phyloP scores from a whole-genome alignment of 2,888 invertebrate species.

The Romanomermis culicivorax region DNA sequence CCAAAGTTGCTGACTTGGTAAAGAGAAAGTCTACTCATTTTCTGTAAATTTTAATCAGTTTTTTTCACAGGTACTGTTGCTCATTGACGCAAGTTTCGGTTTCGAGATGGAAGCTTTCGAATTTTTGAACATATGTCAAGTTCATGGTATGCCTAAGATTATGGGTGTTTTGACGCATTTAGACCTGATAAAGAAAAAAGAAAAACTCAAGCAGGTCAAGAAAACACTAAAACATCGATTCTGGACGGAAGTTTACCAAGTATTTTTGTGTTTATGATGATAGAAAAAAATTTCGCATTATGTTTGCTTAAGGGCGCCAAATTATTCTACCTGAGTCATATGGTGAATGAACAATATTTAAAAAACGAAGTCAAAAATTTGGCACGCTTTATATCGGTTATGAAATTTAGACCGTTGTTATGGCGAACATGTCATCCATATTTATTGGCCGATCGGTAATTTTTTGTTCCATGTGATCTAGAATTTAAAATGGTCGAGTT shows the following conservation, averaged over 20 bases:
- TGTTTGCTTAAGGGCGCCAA: slow-evolving; percentile 53
- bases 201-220: slow-evolving; percentile 64
- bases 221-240: slow-evolving; percentile 97
- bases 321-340: slow-evolving; percentile 81
- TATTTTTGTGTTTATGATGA: neutral
- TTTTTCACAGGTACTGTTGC: slow-evolving; percentile 42
- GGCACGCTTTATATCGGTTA: slow-evolving; percentile 85
- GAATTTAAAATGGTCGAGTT: neutral
- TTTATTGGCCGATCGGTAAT: slow-evolving; percentile 42
- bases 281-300: neutral
- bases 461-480: no score
- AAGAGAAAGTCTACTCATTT: slow-evolving; percentile 15
- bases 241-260: slow-evolving; percentile 90
- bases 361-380: slow-evolving; percentile 85
- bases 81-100: slow-evolving; percentile 93
- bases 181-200: slow-evolving; percentile 72
- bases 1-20: slow-evolving; percentile 90
- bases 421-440: slow-evolving; percentile 93
- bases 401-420: slow-evolving; percentile 78
- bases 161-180: slow-evolving; percentile 96
- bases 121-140: slow-evolving; percentile 89
- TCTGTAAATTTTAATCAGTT: neutral
- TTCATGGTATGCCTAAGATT: slow-evolving; percentile 30
- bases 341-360: slow-evolving; percentile 78
- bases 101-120: slow-evolving; percentile 99